These are phyloP conservation scores for Coecobrya sp. DNA, from an alignment of 2,888 invertebrate species.

Conservation along the genomic window DNA sequence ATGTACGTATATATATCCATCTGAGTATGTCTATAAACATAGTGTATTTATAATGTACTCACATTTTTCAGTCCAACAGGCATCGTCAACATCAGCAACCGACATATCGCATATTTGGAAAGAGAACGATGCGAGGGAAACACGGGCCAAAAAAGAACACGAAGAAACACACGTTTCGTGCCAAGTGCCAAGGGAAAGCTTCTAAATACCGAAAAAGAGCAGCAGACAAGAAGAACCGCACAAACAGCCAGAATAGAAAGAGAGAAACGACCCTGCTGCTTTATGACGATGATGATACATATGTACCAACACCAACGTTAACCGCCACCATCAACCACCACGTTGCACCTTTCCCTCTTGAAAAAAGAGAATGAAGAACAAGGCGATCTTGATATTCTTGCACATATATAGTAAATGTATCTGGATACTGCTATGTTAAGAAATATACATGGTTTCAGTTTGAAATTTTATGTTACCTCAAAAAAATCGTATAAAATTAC, in stretches of 20 bases:
- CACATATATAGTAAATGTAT: neutral
- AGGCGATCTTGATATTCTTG: neutral
- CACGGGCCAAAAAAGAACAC: conserved; percentile 63
- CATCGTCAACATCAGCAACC: conserved; percentile 53
- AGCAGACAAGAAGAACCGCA: conserved; percentile 30
- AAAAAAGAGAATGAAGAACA: neutral
- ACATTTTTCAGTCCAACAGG: conserved; percentile 46
- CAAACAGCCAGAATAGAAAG: neutral
- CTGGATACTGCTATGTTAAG: neutral
- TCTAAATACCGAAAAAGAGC: conserved; percentile 59
- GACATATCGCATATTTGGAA: conserved; percentile 41
- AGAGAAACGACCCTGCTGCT: conserved; percentile 42
- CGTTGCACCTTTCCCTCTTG: neutral
- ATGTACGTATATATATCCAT: neutral
- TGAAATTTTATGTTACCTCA: conserved; percentile 23
- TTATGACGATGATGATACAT: conserved; percentile 27
- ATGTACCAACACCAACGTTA: conserved; percentile 11
- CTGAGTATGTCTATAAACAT: neutral
- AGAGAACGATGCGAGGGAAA: neutral
- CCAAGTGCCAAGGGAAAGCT: conserved; percentile 68
- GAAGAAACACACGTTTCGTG: conserved; percentile 78
- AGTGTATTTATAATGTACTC: conserved; percentile 5
- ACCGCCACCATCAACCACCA: conserved; percentile 22
- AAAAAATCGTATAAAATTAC: conserved; percentile 9
- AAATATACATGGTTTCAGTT: neutral